Evolutionary conservation across 2,888 invertebrate genomes (phyloP), one percentile per base, ranked within the genome.

Genomic region (Bursaphelenchus okinawaensis): DNA sequence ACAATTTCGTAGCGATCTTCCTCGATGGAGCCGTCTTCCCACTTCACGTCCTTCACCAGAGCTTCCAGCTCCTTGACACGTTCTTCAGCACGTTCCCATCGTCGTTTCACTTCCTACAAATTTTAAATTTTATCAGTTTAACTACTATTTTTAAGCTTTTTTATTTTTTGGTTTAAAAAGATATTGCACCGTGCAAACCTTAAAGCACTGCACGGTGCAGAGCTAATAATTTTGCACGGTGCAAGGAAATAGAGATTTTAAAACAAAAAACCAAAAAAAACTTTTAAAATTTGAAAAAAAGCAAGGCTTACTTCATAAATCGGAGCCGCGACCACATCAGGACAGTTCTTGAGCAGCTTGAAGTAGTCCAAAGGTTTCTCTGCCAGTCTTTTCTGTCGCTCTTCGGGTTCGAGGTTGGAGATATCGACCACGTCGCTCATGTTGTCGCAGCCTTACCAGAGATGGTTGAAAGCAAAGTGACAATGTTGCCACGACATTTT

Each of bases 1-100:
- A 78, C 66, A 52, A 78, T 79, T 66, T 79, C 77, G 62, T 62
- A 68, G 16, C 73, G 66, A 65, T 74, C 75, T 55, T 76, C 76
- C 51, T 75, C 75, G 8, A 75, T 56, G 22, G 73, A 69, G 7
- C 66, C 62, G 29, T 76, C 75, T 51, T 69, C 68, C 8, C 64
- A 55, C 19, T 71, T 70, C 60, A 76, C 60, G 16, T 63, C 69
- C 66, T 63, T 64, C 23, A 76, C 62, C 51, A 55, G 62, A 24
- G 68, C 60, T 66, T 78, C 77, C 54, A 77, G 62, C 22, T 51
- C 54, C 65, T 78, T 75, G 57, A 76, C 67, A 22, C 77, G 68
- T 20, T 63, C 62, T 68, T 78, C 78, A 26, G 66, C 64, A 28
- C 66, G 70, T 7, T 73, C 71, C 63, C 74, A 77, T 12, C 77